Percentiles rank a stretch among this genome's conserved stretches.
Conservation (phyloP, 2,113 vertebrate genomes). For the Sinocyclocheilus grahami region DNA sequence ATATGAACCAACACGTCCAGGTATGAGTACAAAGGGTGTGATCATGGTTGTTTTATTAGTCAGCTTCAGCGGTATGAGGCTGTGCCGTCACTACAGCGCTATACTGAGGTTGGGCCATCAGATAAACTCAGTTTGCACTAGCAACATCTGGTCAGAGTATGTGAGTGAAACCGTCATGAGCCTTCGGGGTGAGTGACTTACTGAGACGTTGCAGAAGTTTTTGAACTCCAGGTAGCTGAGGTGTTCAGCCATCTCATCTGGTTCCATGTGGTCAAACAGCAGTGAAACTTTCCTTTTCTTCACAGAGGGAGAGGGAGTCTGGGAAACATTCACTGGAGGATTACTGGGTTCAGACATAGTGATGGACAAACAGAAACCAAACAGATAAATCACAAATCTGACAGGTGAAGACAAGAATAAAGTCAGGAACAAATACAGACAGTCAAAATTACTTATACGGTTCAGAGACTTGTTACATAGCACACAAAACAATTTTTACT, state of each 20-base stretch:
- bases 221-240: constrained; percentile 91
- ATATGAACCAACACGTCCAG: constrained; percentile 5
- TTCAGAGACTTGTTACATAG: background rate
- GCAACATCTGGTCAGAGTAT: constrained; percentile 6
- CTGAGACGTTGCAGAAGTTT: constrained; percentile 86
- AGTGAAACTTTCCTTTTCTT: constrained; percentile 93
- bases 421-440: constrained; percentile 7
- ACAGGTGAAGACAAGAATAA: background rate
- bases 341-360: constrained; percentile 60
- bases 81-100: background rate
- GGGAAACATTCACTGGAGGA: constrained; percentile 66
- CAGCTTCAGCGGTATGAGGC: background rate
- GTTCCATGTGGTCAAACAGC: constrained; percentile 91
- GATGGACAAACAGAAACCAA: constrained; percentile 19
- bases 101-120: constrained; percentile 2
- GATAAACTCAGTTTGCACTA: constrained; percentile 19
- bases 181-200: constrained; percentile 64
- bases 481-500: background rate
- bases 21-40: constrained; percentile 19
- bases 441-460: background rate
- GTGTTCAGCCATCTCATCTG: constrained; percentile 84
- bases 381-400: constrained; percentile 25
- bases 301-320: constrained; percentile 79
- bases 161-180: background rate
- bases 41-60: background rate